These are phyloP conservation scores for Drosophila paulistorum DNA, from an alignment of 1,140 invertebrate species.

Conservation along the genomic window DNA sequence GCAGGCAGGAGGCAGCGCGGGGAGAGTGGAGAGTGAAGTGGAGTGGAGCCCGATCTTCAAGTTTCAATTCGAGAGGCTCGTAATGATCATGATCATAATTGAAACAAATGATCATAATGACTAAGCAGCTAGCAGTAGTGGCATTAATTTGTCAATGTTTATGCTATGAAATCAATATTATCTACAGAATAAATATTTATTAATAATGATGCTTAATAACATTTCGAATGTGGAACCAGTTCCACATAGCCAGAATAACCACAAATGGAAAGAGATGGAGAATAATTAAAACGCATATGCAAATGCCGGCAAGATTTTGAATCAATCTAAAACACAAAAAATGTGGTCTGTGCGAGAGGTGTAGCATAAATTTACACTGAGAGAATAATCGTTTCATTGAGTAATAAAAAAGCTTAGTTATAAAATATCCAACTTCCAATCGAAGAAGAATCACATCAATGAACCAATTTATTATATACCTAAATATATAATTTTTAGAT, in stretches of 20 bases:
- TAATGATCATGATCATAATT: slow-evolving; percentile 48
- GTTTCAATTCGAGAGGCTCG: slow-evolving; percentile 40
- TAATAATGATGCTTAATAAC: slow-evolving; percentile 64
- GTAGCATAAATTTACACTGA: slow-evolving; percentile 22
- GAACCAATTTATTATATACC: too few species aligned
- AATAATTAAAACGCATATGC: slow-evolving; percentile 57
- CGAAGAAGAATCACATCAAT: too few species aligned
- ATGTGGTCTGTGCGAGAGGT: slow-evolving; percentile 26
- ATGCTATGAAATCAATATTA: slow-evolving; percentile 73
- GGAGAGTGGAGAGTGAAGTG: slow-evolving; percentile 36
- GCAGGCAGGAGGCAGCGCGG: slow-evolving; percentile 12
- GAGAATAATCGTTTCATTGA: background rate
- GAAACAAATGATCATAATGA: slow-evolving; percentile 47
- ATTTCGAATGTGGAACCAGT: slow-evolving; percentile 33
- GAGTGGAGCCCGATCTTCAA: slow-evolving; percentile 29
- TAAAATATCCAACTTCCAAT: too few species aligned
- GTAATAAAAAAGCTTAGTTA: background rate
- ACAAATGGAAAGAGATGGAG: background rate
- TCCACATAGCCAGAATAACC: slow-evolving; percentile 8
- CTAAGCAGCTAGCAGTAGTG: slow-evolving; percentile 39
- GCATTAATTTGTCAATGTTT: slow-evolving; percentile 79
- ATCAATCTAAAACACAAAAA: slow-evolving; percentile 9
- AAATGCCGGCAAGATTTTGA: slow-evolving; percentile 38
- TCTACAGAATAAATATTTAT: slow-evolving; percentile 59
- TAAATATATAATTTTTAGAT: too few species aligned